phyloP scores from a whole-genome alignment of 2,888 invertebrate genomes.

The Diploptera punctata region DNA sequence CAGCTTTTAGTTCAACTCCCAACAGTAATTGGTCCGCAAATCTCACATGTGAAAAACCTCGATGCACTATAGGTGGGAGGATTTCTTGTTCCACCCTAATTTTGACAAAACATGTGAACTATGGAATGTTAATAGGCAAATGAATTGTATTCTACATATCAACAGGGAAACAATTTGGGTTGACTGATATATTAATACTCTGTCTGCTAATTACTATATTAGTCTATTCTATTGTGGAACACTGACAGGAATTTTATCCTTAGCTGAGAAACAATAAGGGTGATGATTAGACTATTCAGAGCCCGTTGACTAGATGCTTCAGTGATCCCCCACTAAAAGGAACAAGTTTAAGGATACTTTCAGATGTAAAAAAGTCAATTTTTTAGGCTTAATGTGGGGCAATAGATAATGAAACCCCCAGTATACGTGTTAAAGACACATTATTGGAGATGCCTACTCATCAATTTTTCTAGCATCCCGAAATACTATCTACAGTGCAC shows the following conservation, averaged over 20 bases:
- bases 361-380: neutral
- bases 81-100: slow-evolving; percentile 19
- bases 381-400: slow-evolving; percentile 20
- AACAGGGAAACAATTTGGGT: slow-evolving; percentile 34
- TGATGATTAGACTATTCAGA: slow-evolving; percentile 25
- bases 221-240: slow-evolving; percentile 31
- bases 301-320: slow-evolving; percentile 41
- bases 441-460: slow-evolving; percentile 12
- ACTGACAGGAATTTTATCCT: slow-evolving; percentile 32
- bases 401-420: neutral
- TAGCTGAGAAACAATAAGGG: slow-evolving; percentile 31
- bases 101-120: slow-evolving; percentile 40
- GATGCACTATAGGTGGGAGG: slow-evolving; percentile 32
- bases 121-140: slow-evolving; percentile 42
- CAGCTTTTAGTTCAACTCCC: slow-evolving; percentile 28
- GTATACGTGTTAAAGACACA: slow-evolving; percentile 15
- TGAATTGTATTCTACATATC: slow-evolving; percentile 3
- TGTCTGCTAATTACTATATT: slow-evolving; percentile 15
- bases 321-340: slow-evolving; percentile 11
- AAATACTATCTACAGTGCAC: slow-evolving; percentile 11
- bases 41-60: slow-evolving; percentile 43
- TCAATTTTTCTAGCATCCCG: slow-evolving; percentile 11
- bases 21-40: slow-evolving; percentile 43
- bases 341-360: slow-evolving; percentile 10
- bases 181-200: slow-evolving; percentile 31